Conservation (phyloP, 2,888 invertebrate genomes). For the Sericinus montela region DNA sequence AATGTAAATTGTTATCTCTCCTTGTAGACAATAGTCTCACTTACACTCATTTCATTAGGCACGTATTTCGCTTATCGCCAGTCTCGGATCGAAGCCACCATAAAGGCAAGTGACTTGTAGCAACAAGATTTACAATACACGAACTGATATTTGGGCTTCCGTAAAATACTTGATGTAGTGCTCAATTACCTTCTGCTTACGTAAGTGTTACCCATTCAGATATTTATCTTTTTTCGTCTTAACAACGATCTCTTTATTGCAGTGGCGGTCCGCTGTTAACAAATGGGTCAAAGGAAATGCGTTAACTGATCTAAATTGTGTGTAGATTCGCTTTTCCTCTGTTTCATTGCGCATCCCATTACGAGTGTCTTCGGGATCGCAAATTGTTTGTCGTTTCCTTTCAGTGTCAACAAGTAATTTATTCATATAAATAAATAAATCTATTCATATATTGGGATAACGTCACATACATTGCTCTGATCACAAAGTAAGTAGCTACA, state of each 20-base stretch:
- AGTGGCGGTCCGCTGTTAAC: constrained; percentile 18
- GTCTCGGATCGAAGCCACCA: constrained; percentile 1
- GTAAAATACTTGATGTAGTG: constrained; percentile 11
- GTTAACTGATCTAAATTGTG: constrained; percentile 34
- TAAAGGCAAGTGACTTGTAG: constrained; percentile 5
- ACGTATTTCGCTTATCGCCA: constrained; percentile 11
- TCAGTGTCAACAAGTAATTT: not conserved
- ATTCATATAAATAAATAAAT: no score
- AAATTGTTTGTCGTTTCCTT: constrained; percentile 5
- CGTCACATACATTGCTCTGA: no score
- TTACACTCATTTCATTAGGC: constrained; percentile 13
- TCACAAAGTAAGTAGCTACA: no score
- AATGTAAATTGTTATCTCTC: constrained; percentile 18
- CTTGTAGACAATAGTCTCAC: constrained; percentile 11
- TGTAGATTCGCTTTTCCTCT: constrained; percentile 33
- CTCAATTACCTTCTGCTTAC: constrained; percentile 4
- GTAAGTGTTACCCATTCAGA: constrained; percentile 1
- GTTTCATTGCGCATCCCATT: constrained; percentile 27
- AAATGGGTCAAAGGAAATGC: constrained; percentile 34
- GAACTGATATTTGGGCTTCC: constrained; percentile 18
- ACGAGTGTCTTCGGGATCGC: constrained; percentile 11
- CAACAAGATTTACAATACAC: constrained; percentile 14
- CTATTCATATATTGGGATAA: no score
- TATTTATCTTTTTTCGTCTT: constrained; percentile 17
- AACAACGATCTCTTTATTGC: not conserved